phyloP scores from a whole-genome alignment of 2,888 invertebrate species.

The Neoitamus cyanurus region DNA sequence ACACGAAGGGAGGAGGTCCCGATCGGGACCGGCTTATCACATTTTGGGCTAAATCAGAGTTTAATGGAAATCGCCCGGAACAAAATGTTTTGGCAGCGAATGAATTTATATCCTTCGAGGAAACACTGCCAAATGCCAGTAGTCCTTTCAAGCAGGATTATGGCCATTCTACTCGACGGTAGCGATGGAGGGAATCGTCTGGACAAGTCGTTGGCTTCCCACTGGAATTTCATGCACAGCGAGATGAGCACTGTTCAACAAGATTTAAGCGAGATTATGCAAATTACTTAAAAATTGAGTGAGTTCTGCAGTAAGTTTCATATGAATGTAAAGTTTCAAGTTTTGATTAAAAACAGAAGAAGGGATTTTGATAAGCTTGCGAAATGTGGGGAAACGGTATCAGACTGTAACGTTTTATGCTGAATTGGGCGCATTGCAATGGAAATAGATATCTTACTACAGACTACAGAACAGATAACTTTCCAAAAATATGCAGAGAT shows the following conservation, averaged over 20 bases:
- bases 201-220: not conserved
- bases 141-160: not conserved
- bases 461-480: too few species aligned
- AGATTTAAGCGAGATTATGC: not conserved
- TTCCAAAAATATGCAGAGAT: too few species aligned
- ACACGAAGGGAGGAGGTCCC: not conserved
- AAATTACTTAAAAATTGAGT: not conserved
- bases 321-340: not conserved
- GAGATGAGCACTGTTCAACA: not conserved
- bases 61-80: conserved; percentile 23
- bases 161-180: not conserved
- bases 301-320: not conserved
- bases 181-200: not conserved
- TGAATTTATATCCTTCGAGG: conserved; percentile 15
- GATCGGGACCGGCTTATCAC: conserved; percentile 8
- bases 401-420: too few species aligned
- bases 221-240: not conserved
- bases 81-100: conserved; percentile 28
- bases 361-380: not conserved
- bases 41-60: conserved; percentile 15
- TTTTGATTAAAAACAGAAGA: not conserved
- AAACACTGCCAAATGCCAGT: conserved; percentile 12
- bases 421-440: too few species aligned
- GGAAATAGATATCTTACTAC: too few species aligned
- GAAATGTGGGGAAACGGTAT: too few species aligned